phyloP scores from a whole-genome alignment of 2,888 invertebrate genomes.

The Nomada goodeniana region DNA sequence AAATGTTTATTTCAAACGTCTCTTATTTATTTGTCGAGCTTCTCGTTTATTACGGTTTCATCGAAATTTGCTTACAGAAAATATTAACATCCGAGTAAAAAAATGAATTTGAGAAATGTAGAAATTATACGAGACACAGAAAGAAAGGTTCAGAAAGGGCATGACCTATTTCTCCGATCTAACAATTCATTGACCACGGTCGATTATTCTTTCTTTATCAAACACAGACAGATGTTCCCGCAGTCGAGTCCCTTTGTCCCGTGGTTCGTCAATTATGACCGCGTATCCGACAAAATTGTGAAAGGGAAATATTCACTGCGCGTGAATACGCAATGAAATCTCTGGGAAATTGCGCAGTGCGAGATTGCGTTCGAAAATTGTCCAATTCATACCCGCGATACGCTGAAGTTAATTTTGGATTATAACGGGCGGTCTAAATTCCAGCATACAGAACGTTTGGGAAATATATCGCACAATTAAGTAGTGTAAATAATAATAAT shows the following conservation, averaged over 20 bases:
- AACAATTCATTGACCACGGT: constrained; percentile 4
- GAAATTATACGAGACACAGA: no score
- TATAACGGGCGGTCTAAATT: constrained; percentile 12
- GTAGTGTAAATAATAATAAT: no score
- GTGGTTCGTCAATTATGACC: constrained; percentile 28
- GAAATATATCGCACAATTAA: neutral
- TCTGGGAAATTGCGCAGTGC: constrained; percentile 29
- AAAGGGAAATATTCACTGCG: constrained; percentile 40
- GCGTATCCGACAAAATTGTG: constrained; percentile 26
- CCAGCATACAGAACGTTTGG: neutral
- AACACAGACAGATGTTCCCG: neutral
- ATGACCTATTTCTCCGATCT: neutral
- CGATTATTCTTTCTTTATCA: constrained; percentile 13
- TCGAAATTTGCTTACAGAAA: no score
- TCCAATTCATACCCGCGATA: neutral
- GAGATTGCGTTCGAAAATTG: constrained; percentile 34
- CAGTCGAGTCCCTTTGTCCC: constrained; percentile 22
- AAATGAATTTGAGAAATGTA: no score
- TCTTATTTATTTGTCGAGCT: no score
- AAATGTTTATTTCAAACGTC: no score
- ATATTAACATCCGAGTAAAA: no score
- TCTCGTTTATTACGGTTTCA: no score
- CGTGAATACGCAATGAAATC: constrained; percentile 35
- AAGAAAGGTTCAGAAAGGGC: neutral
- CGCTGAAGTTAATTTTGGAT: constrained; percentile 28